Base-by-base conservation (phyloP, 2,113 vertebrate species). In the Megaleporinus macrocephalus region DNA sequence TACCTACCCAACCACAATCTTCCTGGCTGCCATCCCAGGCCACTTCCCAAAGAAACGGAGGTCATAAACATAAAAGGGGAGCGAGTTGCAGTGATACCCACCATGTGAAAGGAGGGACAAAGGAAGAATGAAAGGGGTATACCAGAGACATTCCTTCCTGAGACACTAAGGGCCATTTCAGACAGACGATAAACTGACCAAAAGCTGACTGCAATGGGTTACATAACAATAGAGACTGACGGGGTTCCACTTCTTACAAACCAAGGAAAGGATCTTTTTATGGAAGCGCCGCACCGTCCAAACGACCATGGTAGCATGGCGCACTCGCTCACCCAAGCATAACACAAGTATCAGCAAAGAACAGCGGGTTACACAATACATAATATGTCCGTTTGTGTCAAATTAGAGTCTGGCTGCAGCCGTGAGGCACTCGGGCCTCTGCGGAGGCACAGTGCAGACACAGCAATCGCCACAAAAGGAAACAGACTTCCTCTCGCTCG, bases 21-120 rank as follows among this genome's bases (percentile, higher is more conserved):
- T 72, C 81, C 81, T 86, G 84, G 84, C 84, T 80, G 57, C 69
- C 11, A 69, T 83, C 84, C 84, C 84, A 83, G 78, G 84, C 84
- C 79, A 86, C 78, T 86, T 83, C 81, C 78, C 81, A 83, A 83
- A 83, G 84, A 86, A 83, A 86, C 78, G 74, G 81, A 80, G 84
- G 84, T 86, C 84, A 83, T 86, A 83, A 86, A 83, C 81, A 86
- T 86, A 80, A 86, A 86, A 83, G 73, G 36, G 73, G 73, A 73
- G 65, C 27, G 36, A 80, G 77, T 61, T 44, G 41, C 49, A 49
- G 68, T 73, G 84, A 83, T 86, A 83, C 81, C 78, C 81, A 78
- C 78, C 73, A 80, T 83, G 84, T 80, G 68, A 83, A 80, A 76
- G 78, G 11, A 63, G 33, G 57, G 27, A 80, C 84, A 85, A 83